A percentile compares a stretch with the other conserved stretches of the same genome.
Evolutionary conservation across 2,797 vertebrate genomes (phyloP).

Genomic region (Dendrocincla tyrannina): DNA sequence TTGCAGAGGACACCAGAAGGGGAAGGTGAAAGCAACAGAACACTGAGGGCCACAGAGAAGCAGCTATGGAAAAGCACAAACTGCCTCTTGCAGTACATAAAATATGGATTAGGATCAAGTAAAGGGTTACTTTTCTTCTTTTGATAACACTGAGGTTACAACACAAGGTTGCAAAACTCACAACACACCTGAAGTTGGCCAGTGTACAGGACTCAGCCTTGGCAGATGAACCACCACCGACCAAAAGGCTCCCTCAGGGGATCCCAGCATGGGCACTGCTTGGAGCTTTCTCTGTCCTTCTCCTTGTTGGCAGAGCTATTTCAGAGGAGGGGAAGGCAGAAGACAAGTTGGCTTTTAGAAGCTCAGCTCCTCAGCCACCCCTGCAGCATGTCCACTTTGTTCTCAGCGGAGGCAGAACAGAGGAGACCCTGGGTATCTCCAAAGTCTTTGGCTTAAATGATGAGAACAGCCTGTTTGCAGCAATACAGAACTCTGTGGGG

Average conservation of each 20-base stretch:
- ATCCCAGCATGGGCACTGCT: neutral
- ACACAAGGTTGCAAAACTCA: neutral
- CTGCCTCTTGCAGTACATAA: neutral
- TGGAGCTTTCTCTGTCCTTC: neutral
- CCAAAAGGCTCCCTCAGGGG: neutral
- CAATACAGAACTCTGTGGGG: neutral
- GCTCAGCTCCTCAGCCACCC: neutral
- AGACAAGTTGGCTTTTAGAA: neutral
- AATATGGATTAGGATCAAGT: neutral
- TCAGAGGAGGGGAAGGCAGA: neutral
- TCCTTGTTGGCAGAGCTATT: neutral
- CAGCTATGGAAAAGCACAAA: neutral
- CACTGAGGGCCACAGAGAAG: neutral
- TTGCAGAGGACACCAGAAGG: neutral
- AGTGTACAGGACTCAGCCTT: neutral
- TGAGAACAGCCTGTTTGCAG: neutral
- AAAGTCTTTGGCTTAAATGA: neutral
- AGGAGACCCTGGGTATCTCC: neutral
- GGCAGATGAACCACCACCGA: neutral
- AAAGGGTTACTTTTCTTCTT: neutral
- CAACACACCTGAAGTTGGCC: neutral
- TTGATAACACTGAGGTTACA: neutral
- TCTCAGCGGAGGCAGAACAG: neutral
- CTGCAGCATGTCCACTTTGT: rapidly evolving
- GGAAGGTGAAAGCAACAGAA: neutral